These are phyloP conservation scores for Dendroctonus valens DNA, from an alignment of 1,140 invertebrate species.

Conservation along the genomic window DNA sequence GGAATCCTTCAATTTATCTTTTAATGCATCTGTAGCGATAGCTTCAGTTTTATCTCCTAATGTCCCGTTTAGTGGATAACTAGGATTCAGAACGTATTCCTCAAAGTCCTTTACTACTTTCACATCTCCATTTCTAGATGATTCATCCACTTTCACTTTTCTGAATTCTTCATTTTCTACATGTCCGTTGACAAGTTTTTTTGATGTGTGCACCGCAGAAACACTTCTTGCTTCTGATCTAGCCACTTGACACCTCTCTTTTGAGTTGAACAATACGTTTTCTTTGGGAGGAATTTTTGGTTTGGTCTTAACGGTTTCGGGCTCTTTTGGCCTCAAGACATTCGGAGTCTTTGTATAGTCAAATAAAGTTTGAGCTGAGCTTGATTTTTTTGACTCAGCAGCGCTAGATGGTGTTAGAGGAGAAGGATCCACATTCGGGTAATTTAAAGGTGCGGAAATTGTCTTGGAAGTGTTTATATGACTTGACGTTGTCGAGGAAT, in stretches of 20 bases:
- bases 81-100: conserved; percentile 3
- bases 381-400: no score
- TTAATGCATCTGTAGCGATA: no score
- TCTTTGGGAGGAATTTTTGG: not conserved
- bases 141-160: conserved; percentile 17
- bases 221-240: conserved; percentile 12
- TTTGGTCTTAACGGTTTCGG: not conserved
- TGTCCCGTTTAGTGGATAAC: not conserved
- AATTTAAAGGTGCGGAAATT: no score
- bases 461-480: no score
- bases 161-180: conserved; percentile 6
- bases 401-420: no score
- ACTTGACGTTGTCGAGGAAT: no score
- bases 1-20: no score
- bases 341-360: conserved; percentile 29
- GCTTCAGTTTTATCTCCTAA: no score
- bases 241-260: not conserved
- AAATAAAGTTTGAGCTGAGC: conserved; percentile 4
- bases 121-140: conserved; percentile 3
- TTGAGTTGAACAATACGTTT: not conserved
- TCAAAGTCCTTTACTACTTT: conserved; percentile 13
- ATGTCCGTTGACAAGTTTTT: conserved; percentile 10
- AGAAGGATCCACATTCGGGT: no score
- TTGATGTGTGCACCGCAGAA: not conserved
- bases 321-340: conserved; percentile 24